A percentile compares a stretch with the other conserved stretches of the same genome.
Conservation (phyloP, 2,797 vertebrate species). For the Syngnathus rostellatus region DNA sequence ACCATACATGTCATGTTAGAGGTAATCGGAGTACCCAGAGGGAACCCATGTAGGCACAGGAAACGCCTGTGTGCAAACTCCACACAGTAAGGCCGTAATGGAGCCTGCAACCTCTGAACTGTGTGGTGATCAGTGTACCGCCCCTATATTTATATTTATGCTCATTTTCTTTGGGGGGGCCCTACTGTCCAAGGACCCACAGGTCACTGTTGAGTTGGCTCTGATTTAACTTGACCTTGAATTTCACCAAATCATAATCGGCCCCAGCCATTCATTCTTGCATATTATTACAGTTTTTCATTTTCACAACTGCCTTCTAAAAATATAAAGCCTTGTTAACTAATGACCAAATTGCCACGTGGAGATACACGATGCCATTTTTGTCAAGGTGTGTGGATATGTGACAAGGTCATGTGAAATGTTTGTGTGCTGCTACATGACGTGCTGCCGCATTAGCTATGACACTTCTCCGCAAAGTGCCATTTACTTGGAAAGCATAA, state of each 20-base stretch:
- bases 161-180: background rate
- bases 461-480: conserved; percentile 5
- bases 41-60: no score
- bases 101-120: no score
- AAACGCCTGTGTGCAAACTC: no score
- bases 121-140: no score
- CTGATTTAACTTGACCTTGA: background rate
- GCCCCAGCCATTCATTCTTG: background rate
- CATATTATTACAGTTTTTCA: background rate
- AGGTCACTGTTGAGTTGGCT: background rate
- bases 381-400: conserved; percentile 44
- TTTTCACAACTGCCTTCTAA: conserved; percentile 29
- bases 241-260: background rate
- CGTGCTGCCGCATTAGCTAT: background rate
- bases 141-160: background rate
- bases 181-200: no score
- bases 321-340: conserved; percentile 28
- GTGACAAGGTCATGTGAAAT: conserved; percentile 49
- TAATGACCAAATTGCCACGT: conserved; percentile 29
- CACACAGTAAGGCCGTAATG: no score
- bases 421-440: conserved; percentile 1
- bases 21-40: no score
- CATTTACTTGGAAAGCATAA: conserved; percentile 18
- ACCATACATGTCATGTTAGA: no score
- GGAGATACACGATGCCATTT: conserved; percentile 17